These are phyloP conservation scores for Nasua narica DNA, from an alignment of 2,797 vertebrate genomes.

Conservation along the genomic window DNA sequence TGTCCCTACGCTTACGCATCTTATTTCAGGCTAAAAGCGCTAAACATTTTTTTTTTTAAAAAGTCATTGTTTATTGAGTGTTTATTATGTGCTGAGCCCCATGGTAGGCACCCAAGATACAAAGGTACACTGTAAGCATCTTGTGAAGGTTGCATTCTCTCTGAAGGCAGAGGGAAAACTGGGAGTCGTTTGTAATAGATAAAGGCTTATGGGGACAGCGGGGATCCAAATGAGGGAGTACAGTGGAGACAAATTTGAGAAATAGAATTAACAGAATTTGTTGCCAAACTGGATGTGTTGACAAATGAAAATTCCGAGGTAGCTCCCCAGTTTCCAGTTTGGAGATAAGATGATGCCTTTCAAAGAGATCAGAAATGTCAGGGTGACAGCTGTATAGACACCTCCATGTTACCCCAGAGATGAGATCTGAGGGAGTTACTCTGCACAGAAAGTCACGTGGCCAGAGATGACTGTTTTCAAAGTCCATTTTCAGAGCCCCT, in stretches of 20 bases:
- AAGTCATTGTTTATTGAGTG: not conserved
- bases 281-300: not conserved
- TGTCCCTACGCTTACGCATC: not conserved
- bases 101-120: not conserved
- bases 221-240: not conserved
- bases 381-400: not conserved
- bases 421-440: not conserved
- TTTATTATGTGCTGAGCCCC: not conserved
- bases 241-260: not conserved
- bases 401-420: not conserved
- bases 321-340: not conserved
- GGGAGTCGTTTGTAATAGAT: not conserved
- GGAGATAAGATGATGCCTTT: not conserved
- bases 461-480: not conserved
- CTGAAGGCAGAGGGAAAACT: not conserved
- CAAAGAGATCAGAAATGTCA: not conserved
- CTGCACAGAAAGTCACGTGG: not conserved
- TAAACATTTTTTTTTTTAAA: not conserved
- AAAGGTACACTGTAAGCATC: not conserved
- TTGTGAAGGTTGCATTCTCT: not conserved
- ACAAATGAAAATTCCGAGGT: not conserved
- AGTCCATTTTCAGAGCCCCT: not conserved
- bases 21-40: constrained; percentile 1
- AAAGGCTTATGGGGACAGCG: not conserved
- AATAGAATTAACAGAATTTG: not conserved